Evolutionary conservation across 1,140 invertebrate species (phyloP).

Genomic region (Macrosteles quadrilineatus): DNA sequence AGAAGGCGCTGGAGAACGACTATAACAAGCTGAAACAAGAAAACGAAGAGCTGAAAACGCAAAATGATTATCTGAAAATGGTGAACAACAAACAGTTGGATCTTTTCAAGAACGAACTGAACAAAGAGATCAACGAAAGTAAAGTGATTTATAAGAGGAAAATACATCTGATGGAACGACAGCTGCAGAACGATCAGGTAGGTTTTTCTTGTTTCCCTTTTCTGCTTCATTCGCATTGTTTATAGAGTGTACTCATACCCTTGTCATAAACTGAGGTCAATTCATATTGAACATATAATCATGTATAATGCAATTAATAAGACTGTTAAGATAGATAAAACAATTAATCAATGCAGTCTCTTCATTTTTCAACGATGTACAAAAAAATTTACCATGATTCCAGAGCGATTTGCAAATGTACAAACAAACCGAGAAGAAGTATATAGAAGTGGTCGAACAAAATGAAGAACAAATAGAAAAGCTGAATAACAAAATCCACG

Average conservation of each 20-base stretch:
- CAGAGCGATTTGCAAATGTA: background rate
- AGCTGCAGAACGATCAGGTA: background rate
- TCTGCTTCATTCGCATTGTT: too few relatives aligned
- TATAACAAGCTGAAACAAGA: background rate
- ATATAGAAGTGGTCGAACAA: background rate
- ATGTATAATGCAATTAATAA: too few relatives aligned
- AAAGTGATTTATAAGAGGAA: background rate
- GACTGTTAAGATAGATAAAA: too few relatives aligned
- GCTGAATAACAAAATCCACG: background rate
- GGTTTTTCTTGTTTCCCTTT: too few relatives aligned
- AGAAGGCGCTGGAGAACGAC: background rate
- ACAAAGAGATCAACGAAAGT: background rate
- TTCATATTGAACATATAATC: too few relatives aligned
- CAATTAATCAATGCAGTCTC: too few relatives aligned
- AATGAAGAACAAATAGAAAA: background rate
- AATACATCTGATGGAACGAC: background rate
- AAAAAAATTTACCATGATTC: too few relatives aligned
- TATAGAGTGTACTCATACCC: too few relatives aligned
- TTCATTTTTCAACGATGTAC: too few relatives aligned
- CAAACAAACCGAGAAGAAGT: conserved; percentile 8
- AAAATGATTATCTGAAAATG: conserved; percentile 8
- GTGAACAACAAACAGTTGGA: conserved; percentile 11
- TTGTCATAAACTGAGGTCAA: too few relatives aligned
- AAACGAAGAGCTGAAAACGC: background rate
- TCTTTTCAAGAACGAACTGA: conserved; percentile 6